Evolutionary conservation across 2,797 vertebrate genomes (phyloP).

Genomic region (Kryptopterus vitreolus): DNA sequence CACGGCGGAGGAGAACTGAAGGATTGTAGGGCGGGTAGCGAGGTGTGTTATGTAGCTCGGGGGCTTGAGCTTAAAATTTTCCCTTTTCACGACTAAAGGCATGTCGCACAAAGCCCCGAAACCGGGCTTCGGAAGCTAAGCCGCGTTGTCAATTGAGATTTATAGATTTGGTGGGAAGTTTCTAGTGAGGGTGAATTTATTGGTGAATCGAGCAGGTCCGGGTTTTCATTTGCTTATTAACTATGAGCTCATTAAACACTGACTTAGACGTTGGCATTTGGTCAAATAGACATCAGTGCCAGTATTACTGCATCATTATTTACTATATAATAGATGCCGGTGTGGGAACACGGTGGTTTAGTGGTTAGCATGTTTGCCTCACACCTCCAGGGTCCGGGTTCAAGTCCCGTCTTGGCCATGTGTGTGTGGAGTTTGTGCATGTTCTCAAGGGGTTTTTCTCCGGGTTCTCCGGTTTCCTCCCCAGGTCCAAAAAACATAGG

Average conservation of each 20-base stretch:
- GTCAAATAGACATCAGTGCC: not conserved
- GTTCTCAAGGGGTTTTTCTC: no score
- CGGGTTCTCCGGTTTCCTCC: no score
- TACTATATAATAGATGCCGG: not conserved
- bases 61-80: conserved; percentile 17
- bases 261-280: not conserved
- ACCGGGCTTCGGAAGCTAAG: not conserved
- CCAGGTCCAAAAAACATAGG: no score
- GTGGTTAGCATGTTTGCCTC: no score
- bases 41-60: conserved; percentile 26
- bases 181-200: not conserved
- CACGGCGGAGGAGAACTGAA: not conserved
- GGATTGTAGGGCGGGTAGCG: conserved; percentile 21
- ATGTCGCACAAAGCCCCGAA: not conserved
- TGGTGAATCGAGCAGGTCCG: not conserved
- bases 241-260: no score
- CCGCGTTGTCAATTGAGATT: not conserved
- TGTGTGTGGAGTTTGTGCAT: no score
- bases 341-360: no score
- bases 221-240: not conserved
- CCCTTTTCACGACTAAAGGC: conserved; percentile 20
- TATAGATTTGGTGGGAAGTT: conserved; percentile 2
- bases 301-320: not conserved
- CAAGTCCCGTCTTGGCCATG: no score
- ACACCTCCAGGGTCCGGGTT: no score